Base-by-base conservation (phyloP, 2,113 vertebrate genomes). In the Xyliphius kryptos region DNA sequence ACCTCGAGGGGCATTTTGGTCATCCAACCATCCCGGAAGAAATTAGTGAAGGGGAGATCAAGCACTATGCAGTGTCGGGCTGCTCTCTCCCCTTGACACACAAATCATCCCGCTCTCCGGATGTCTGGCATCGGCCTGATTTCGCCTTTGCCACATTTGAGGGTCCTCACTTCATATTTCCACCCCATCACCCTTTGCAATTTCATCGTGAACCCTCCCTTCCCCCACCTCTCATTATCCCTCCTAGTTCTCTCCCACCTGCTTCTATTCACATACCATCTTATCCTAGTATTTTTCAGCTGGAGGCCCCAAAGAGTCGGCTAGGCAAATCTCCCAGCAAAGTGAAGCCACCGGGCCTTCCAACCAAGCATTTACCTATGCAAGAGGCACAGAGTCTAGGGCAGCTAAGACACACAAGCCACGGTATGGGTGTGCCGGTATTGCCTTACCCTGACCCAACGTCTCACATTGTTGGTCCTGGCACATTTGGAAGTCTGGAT, bases 321-420 rank as follows among this genome's bases (percentile, higher is more conserved):
- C 85, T 80, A 63, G 86, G 90, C 85, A 95, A 91, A 84, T 90
- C 92, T 69, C 91, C 92, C 0, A 90, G 92, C 83, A 91, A 77
- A 80, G 77, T 81, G 86, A 86, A 86, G 87, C 80, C 90, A 92
- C 83, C 73, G 74, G 86, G 69, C 88, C 78, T 88, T 75, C 81
- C 90, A 85, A 92, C 91, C 91, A 96, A 75, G 90, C 93, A 92
- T 90, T 89, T 93, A 88, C 88, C 95, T 88, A 91, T 95, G 92
- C 93, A 95, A 91, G 90, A 94, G 90, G 91, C 88, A 79, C 83
- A 82, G 82, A 87, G 87, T 87, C 91, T 96, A 88, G 91, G 91
- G 89, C 95, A 97, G 90, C 91, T 98, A 86, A 93, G 94, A 93
- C 95, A 96, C 84, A 92, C 93, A 87, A 93, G 91, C 85, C 93